A percentile compares a stretch with the other conserved stretches of the same genome.
phyloP scores from a whole-genome alignment of 2,888 invertebrate species.

The Oasisia sp. region DNA sequence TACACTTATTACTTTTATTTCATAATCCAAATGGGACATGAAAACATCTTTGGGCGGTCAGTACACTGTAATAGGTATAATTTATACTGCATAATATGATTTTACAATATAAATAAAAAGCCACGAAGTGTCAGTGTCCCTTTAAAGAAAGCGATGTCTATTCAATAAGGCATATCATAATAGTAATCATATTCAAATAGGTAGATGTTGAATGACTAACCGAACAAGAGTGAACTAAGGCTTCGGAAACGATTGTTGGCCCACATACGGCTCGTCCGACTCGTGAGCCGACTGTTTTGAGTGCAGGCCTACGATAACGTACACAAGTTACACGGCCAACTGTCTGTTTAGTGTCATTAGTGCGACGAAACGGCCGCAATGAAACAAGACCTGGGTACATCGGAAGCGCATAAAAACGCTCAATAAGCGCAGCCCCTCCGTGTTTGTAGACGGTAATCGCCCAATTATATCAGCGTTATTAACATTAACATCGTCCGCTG shows the following conservation, averaged over 20 bases:
- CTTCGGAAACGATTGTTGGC: background rate
- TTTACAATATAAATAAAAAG: no score
- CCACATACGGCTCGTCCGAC: background rate
- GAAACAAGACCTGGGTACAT: background rate
- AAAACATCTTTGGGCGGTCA: no score
- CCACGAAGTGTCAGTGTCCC: no score
- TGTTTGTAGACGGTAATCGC: background rate
- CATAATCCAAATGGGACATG: no score
- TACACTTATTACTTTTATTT: no score
- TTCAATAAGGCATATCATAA: no score
- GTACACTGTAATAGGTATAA: no score
- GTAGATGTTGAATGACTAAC: background rate
- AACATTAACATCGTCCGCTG: background rate
- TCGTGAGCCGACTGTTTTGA: background rate
- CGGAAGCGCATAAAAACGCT: background rate
- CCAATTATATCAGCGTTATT: background rate
- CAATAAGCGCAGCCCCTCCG: background rate
- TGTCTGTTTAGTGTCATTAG: background rate
- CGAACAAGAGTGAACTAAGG: background rate
- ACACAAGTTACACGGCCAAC: background rate
- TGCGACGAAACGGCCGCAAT: background rate
- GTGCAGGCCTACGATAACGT: background rate
- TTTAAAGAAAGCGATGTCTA: no score
- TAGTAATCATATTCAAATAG: no score
- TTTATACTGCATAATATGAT: no score